Base-by-base conservation (phyloP, 2,113 vertebrate genomes). In the Centropus unirufus region DNA sequence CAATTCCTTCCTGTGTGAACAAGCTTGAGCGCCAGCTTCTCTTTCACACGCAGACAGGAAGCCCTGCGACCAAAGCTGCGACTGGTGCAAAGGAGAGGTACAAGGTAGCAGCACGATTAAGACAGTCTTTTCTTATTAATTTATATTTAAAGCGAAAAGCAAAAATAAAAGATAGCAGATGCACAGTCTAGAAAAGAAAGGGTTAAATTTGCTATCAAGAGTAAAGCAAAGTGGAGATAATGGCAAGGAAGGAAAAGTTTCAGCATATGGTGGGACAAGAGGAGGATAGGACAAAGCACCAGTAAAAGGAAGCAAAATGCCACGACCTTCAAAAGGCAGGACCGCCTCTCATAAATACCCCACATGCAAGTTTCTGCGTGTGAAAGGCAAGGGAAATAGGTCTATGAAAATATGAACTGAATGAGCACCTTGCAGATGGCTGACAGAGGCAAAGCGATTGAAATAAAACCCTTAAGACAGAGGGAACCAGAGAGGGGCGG, bases 21-120 rank as follows among this genome's bases (percentile, higher is more conserved):
- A 5, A 87, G 44, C 62, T 67, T 36, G 2, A 91, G 74, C 27
- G 5, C 30, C 5, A 5, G 61, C 59, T 91, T 93, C 95, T 84
- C 66, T 94, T 83, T 82, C 69, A 83, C 87, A 93, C 27, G 32
- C 52, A 29, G 3, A 93, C 94, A 97, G 92, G 93, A 97, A 98
- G 87, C n/a, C 30, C 72, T 75, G 55, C n/a, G 95, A 91, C 88
- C 36, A 8, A 93, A 68, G 51, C 1, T 54, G 46, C 87, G 77
- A 90, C 70, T 12, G 5, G 51, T 18, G 39, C 22, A 26, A 6
- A 24, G 42, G 76, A 91, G 54, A 91, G 14, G 21, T 59, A 17
- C 44, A 74, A 54, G 22, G 42, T n/a, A 61, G 36, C 7, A 4
- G 22, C 19, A 46, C 4, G 10, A 44, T 6, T 1, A 80, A 24